These are phyloP conservation scores for Microcebus ravelobensis DNA, from an alignment of 2,113 vertebrate genomes.

Conservation along the genomic window DNA sequence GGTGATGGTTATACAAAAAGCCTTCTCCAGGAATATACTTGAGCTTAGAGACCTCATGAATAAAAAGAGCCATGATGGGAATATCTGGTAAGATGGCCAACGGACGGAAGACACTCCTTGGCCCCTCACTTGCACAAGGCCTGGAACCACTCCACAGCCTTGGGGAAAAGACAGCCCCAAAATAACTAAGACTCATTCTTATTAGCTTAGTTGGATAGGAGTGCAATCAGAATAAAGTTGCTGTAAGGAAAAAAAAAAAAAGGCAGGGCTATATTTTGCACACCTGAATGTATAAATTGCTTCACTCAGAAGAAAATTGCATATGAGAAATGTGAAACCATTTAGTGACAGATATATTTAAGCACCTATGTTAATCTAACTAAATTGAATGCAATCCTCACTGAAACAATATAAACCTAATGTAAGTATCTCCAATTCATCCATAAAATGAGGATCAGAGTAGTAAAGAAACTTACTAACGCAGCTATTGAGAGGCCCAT, in stretches of 20 bases:
- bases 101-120: not conserved
- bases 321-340: not conserved
- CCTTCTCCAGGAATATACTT: not conserved
- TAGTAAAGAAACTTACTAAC: not conserved
- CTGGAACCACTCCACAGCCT: not conserved
- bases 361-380: not conserved
- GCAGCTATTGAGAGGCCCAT: not conserved
- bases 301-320: not conserved
- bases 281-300: not conserved
- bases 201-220: not conserved
- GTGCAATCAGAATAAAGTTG: not conserved
- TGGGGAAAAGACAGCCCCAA: not conserved
- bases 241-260: not conserved
- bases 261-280: not conserved
- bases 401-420: not conserved
- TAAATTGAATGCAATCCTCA: not conserved
- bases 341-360: not conserved
- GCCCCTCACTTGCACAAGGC: not conserved
- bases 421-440: not conserved
- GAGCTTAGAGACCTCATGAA: not conserved
- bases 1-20: too few species aligned
- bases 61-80: not conserved
- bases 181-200: not conserved
- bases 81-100: not conserved
- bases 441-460: not conserved